Evolutionary conservation across 1,140 invertebrate genomes (phyloP), one percentile per base, ranked within the genome.

Genomic region (Philotrypesis tridentata): DNA sequence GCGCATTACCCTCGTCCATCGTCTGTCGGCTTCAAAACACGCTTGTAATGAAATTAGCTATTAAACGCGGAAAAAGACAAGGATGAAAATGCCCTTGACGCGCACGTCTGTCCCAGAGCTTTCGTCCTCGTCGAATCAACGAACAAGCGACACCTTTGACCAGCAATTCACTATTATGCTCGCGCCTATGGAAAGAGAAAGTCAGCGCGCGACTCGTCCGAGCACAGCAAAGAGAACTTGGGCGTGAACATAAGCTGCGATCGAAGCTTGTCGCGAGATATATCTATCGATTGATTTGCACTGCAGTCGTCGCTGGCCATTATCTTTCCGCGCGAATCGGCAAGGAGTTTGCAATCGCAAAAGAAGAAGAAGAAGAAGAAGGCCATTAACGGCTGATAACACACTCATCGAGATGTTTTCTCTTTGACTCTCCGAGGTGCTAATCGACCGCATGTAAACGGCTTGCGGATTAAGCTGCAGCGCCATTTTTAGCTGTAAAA

Each of bases 271-370:
- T 29, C 25, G 73, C n/a, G n/a, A n/a, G n/a, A n/a, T 9, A 37
- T 37, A 76, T 76, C 37, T 17, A 76, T 76, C 74, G 74, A 76
- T 76, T n/a, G 17, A 25, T 43, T n/a, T 14, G 23, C 31, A 11
- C 23, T 65, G 25, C 61, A 27, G 61, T 27, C 11, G 27, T 65
- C 23, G 61, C 11, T 65, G 61, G 61, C 14, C 8, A 65, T 65
- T 65, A 65, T 65, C 61, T 27, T 14, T 65, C 27, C 48, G 9
- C 2, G 7, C 2, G 23, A 27, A 76, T 76, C 74, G 61, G 27
- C 61, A 8, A 25, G 29, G 17, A 70, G 67, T 70, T 70, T 7
- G 67, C 14, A 27, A n/a, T 29, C 23, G 14, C 11, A 65, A 2
- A n/a, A n/a, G n/a, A n/a, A 25, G 5, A 1, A 11, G 0, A 1